Evolutionary conservation across 2,113 vertebrate genomes (phyloP).

Genomic region (Xiphorhynchus elegans): DNA sequence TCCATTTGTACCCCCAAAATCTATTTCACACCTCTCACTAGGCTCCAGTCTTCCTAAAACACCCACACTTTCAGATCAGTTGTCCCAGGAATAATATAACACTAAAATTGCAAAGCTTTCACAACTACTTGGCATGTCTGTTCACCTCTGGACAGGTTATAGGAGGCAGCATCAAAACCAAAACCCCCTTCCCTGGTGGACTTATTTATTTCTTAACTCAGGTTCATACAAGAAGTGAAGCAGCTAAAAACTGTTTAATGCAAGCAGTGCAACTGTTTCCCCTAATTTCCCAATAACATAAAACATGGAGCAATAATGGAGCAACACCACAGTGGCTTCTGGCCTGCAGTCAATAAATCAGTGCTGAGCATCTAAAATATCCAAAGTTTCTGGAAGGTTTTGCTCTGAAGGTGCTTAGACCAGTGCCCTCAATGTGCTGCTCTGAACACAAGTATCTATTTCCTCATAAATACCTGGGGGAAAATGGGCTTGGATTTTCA

Average conservation of each 20-base stretch:
- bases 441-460: background rate
- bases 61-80: background rate
- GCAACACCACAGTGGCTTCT: background rate
- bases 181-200: background rate
- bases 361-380: background rate
- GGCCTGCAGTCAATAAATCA: background rate
- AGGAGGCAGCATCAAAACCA: background rate
- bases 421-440: background rate
- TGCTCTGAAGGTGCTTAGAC: background rate
- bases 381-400: background rate
- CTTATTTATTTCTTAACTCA: background rate
- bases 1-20: background rate
- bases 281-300: background rate
- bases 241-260: background rate
- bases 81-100: background rate
- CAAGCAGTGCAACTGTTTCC: background rate
- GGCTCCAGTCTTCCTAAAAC: background rate
- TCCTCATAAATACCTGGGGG: background rate
- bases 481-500: background rate
- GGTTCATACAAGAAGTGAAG: background rate
- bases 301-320: background rate
- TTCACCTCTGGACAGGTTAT: background rate
- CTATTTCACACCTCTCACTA: background rate
- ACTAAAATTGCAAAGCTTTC: background rate
- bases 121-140: background rate